Conservation (phyloP, 2,888 invertebrate species). For the Chelonus formosanus region DNA sequence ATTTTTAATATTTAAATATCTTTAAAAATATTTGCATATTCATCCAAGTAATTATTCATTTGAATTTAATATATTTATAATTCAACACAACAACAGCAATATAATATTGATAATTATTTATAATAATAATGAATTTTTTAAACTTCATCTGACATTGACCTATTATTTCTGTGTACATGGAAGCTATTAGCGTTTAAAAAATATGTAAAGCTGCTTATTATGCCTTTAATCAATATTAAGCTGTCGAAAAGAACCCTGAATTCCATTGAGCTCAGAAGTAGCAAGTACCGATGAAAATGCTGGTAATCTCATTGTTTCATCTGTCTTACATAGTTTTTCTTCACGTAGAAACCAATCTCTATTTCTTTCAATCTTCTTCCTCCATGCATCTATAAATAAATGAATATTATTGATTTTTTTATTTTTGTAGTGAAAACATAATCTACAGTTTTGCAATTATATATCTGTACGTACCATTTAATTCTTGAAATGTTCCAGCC, state of each 20-base stretch:
- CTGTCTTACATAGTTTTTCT: constrained; percentile 56
- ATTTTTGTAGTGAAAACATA: neutral
- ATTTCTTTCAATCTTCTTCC: constrained; percentile 54
- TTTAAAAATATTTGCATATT: too few relatives aligned
- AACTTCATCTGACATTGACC: too few relatives aligned
- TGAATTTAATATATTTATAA: too few relatives aligned
- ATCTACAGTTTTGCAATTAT: neutral
- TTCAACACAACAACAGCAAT: too few relatives aligned
- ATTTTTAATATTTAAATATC: too few relatives aligned
- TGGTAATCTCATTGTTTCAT: constrained; percentile 54
- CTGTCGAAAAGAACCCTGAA: constrained; percentile 60
- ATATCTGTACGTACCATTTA: constrained; percentile 50
- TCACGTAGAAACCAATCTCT: constrained; percentile 60
- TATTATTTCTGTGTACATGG: too few relatives aligned
- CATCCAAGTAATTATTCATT: too few relatives aligned
- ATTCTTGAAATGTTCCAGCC: constrained; percentile 57
- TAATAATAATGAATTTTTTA: too few relatives aligned
- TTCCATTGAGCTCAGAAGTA: constrained; percentile 50
- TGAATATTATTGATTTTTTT: neutral
- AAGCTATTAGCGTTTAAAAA: neutral
- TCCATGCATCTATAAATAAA: constrained; percentile 53
- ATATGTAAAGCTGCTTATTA: neutral
- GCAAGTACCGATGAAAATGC: constrained; percentile 47
- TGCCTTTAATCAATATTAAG: constrained; percentile 56
- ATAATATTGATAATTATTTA: too few relatives aligned